Base-by-base conservation (phyloP, 2,888 invertebrate genomes). In the Drosophila barbarae region DNA sequence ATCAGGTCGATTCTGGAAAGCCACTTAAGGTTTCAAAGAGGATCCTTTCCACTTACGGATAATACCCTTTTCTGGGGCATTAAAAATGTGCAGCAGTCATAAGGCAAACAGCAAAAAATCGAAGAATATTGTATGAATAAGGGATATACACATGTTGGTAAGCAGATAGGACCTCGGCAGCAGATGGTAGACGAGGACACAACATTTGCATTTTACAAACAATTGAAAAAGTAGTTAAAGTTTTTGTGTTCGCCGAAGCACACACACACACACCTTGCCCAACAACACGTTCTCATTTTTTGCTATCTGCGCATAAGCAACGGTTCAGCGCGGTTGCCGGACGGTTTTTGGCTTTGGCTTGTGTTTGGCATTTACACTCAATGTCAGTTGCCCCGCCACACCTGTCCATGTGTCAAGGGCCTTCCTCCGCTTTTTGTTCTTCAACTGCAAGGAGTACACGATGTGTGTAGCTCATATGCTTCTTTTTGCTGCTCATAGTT, bases 201-300 rank as follows among this genome's bases (percentile, higher is more conserved):
- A 84, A 79, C 82, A 81, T 81, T 84, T 81, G 81, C 81, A 81
- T 81, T 81, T 84, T 81, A 78, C 81, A 81, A 81, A 81, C 81
- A 81, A 84, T 81, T 81, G 84, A 81, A 84, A 81, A 81, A 81
- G 81, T 81, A 84, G 81, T 84, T 81, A 84, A 81, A 78, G 75
- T 81, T 84, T 81, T 84, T 77, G 71, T 80, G 69, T 72, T 66
- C 65, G 69, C 53, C 44, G 39, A 44, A 26, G 46, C 59, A 39
- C 39, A 39, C 12, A 38, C 56, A 72, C 77, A 41, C 77, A 77
- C 75, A 73, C 77, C 79, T 73, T 81, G 75, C 73, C 71, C 71
- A 69, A 42, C 42, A 76, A 74, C 57, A 74, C 58, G 66, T 55
- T 69, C 69, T 60, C 69, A 70, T 58, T 57, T 51, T 56, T 41